phyloP scores from a whole-genome alignment of 2,888 invertebrate genomes.

The Cotesia congregata region DNA sequence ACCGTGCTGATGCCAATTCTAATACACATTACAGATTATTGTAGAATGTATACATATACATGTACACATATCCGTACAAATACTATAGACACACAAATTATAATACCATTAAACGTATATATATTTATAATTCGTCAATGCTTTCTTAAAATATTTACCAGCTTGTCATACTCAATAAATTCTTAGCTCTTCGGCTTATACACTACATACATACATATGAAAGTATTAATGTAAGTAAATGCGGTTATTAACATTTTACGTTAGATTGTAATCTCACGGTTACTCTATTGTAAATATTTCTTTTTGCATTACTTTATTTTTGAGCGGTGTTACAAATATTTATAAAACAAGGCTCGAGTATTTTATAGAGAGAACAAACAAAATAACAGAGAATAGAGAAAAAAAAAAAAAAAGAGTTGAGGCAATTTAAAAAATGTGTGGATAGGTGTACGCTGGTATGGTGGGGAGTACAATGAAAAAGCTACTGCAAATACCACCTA shows the following conservation, averaged over 20 bases:
- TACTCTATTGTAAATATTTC: not conserved
- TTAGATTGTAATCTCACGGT: not conserved
- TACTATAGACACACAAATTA: constrained; percentile 44
- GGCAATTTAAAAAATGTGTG: constrained; percentile 8
- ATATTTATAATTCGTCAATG: constrained; percentile 7
- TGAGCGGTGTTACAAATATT: not conserved
- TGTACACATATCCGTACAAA: constrained; percentile 3
- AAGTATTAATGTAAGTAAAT: too few species aligned
- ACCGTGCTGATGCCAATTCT: constrained; percentile 34
- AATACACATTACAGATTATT: not conserved
- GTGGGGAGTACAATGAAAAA: constrained; percentile 31
- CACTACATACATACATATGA: not conserved
- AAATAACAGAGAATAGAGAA: not conserved
- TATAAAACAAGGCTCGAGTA: not conserved
- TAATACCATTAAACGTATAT: constrained; percentile 31
- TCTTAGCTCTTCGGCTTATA: constrained; percentile 1
- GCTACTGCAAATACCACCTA: constrained; percentile 47
- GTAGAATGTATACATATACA: not conserved
- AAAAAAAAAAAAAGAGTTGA: not conserved
- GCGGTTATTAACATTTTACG: not conserved
- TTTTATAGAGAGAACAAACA: too few species aligned
- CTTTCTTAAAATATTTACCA: not conserved
- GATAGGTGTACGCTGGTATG: not conserved
- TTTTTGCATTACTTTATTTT: not conserved
- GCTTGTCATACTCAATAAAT: not conserved